Evolutionary conservation across 2,113 vertebrate genomes (phyloP).

Genomic region (Gnathonemus longibarbis): DNA sequence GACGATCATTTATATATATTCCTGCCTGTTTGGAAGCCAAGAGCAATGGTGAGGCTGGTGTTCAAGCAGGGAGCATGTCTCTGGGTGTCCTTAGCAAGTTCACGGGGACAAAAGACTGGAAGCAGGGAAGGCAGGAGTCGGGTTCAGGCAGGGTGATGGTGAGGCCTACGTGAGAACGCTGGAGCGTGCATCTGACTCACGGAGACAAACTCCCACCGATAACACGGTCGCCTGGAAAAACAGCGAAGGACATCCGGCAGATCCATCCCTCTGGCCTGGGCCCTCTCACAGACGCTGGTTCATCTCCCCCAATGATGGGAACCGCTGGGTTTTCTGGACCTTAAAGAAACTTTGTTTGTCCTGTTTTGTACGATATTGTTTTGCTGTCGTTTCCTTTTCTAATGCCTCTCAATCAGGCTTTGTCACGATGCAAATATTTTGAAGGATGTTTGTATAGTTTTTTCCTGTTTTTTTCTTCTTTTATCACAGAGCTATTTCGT

Average conservation of each 20-base stretch:
- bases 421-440: conserved; percentile 45
- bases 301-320: conserved; percentile 19
- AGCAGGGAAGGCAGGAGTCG: background rate
- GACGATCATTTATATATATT: background rate
- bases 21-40: background rate
- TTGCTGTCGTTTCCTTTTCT: conserved; percentile 29
- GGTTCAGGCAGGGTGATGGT: conserved; percentile 17
- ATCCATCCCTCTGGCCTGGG: conserved; percentile 22
- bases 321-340: conserved; percentile 25
- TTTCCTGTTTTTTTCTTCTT: conserved; percentile 54
- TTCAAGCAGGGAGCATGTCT: background rate
- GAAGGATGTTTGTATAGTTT: conserved; percentile 57
- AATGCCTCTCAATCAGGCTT: conserved; percentile 21
- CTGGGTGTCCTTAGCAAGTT: background rate
- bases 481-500: conserved; percentile 48
- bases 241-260: conserved; percentile 53
- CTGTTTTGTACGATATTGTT: conserved; percentile 44
- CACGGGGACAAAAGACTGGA: background rate
- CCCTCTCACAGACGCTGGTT: conserved; percentile 14
- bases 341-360: conserved; percentile 36
- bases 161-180: conserved; percentile 41
- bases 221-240: conserved; percentile 47
- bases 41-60: background rate
- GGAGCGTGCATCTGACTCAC: conserved; percentile 28
- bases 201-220: conserved; percentile 34